Conservation (phyloP, 1,140 invertebrate species). For the Bombyx mandarina region DNA sequence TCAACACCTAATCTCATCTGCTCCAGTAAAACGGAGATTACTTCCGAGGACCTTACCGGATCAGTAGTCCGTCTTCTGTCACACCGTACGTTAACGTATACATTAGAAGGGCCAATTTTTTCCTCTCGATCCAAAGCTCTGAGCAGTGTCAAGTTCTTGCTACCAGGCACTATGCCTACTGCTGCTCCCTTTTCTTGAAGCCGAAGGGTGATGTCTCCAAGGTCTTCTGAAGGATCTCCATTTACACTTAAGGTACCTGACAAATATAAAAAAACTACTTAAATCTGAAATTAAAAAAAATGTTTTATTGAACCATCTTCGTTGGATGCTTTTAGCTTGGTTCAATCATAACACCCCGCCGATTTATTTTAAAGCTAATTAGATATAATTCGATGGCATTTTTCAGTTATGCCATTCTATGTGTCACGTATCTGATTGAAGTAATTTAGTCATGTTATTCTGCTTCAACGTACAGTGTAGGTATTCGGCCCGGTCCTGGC, state of each 20-base stretch:
- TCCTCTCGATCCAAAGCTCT: slow-evolving; percentile 89
- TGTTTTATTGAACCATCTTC: not conserved
- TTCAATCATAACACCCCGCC: too few species aligned
- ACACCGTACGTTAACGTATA: slow-evolving; percentile 89
- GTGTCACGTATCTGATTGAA: too few species aligned
- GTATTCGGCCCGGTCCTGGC: too few species aligned
- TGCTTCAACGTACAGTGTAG: too few species aligned
- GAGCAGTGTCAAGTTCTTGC: slow-evolving; percentile 86
- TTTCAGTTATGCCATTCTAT: too few species aligned
- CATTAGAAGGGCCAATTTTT: slow-evolving; percentile 83
- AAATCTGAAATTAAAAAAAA: not conserved
- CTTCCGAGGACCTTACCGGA: slow-evolving; percentile 70
- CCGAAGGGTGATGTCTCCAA: slow-evolving; percentile 84
- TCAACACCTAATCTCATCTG: too few species aligned
- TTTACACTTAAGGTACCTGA: slow-evolving; percentile 80
- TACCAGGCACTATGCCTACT: slow-evolving; percentile 79
- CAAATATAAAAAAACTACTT: not conserved
- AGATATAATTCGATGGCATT: too few species aligned
- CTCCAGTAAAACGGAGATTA: not conserved
- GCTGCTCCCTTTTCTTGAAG: slow-evolving; percentile 85
- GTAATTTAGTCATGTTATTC: too few species aligned
- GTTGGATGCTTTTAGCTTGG: not conserved
- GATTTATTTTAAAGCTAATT: too few species aligned
- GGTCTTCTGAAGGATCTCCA: slow-evolving; percentile 79
- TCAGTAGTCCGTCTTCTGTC: slow-evolving; percentile 84